phyloP scores from a whole-genome alignment of 2,888 invertebrate genomes.

The Drosophila neonasuta region DNA sequence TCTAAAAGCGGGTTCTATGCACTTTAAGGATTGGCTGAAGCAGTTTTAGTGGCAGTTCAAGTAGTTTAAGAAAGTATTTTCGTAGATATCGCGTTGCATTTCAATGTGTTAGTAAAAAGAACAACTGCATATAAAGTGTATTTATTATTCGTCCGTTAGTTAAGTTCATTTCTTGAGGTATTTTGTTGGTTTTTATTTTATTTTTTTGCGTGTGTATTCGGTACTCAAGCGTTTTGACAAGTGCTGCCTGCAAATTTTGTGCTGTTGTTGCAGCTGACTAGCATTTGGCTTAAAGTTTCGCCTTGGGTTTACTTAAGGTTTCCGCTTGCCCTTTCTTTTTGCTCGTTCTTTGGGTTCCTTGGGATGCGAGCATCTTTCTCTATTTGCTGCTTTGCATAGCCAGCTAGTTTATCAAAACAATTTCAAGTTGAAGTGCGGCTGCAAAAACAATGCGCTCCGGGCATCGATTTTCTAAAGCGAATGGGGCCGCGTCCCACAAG shows the following conservation, averaged over 20 bases:
- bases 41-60: too few relatives aligned
- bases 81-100: too few relatives aligned
- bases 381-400: slow-evolving; percentile 60
- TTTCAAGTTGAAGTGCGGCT: slow-evolving; percentile 76
- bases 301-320: slow-evolving; percentile 30
- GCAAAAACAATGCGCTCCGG: slow-evolving; percentile 63
- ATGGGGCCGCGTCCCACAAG: background rate
- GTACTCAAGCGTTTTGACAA: slow-evolving; percentile 57
- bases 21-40: background rate
- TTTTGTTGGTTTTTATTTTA: slow-evolving; percentile 9
- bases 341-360: slow-evolving; percentile 4
- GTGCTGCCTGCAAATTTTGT: slow-evolving; percentile 48
- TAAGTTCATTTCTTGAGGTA: background rate
- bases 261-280: slow-evolving; percentile 52
- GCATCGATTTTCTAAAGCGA: slow-evolving; percentile 69
- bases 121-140: slow-evolving; percentile 4
- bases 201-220: slow-evolving; percentile 5
- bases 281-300: slow-evolving; percentile 69
- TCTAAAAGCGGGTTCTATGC: background rate
- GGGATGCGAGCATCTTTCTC: slow-evolving; percentile 4
- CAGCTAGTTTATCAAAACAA: slow-evolving; percentile 75
- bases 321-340: slow-evolving; percentile 13
- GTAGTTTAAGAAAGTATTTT: too few relatives aligned
- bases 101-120: too few relatives aligned
- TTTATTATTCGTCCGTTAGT: background rate